These are phyloP conservation scores for Ormyrus labotus DNA, from an alignment of 2,888 invertebrate species.

Conservation along the genomic window DNA sequence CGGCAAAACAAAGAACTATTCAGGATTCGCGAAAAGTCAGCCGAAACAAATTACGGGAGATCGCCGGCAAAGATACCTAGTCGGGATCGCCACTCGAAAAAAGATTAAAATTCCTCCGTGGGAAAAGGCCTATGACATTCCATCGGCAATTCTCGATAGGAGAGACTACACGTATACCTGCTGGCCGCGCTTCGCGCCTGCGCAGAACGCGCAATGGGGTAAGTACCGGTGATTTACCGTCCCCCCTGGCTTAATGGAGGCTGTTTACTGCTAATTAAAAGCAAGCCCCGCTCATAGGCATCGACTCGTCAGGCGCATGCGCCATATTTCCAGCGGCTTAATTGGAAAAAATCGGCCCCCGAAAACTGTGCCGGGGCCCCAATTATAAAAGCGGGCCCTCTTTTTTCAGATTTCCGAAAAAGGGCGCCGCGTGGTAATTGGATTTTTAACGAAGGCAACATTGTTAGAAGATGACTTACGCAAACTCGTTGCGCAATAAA, in stretches of 20 bases:
- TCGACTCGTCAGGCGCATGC: slow-evolving; percentile 44
- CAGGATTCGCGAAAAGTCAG: background rate
- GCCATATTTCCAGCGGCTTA: slow-evolving; percentile 35
- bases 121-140: background rate
- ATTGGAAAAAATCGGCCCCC: slow-evolving; percentile 41
- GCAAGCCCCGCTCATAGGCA: slow-evolving; percentile 69
- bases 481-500: slow-evolving; percentile 1
- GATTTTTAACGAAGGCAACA: background rate
- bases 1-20: no score
- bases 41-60: background rate
- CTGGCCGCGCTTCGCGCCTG: background rate
- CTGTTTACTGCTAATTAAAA: slow-evolving; percentile 75
- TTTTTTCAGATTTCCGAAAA: slow-evolving; percentile 9
- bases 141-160: background rate
- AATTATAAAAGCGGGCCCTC: no score
- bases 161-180: no score
- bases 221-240: slow-evolving; percentile 73
- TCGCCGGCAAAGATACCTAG: slow-evolving; percentile 4
- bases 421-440: slow-evolving; percentile 15
- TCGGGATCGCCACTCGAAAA: slow-evolving; percentile 5
- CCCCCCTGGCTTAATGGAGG: slow-evolving; percentile 69
- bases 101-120: slow-evolving; percentile 40
- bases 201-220: slow-evolving; percentile 58
- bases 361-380: slow-evolving; percentile 28
- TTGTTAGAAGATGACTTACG: background rate